These are phyloP conservation scores for Galerucella calmariensis DNA, from an alignment of 2,888 invertebrate genomes.

Conservation along the genomic window DNA sequence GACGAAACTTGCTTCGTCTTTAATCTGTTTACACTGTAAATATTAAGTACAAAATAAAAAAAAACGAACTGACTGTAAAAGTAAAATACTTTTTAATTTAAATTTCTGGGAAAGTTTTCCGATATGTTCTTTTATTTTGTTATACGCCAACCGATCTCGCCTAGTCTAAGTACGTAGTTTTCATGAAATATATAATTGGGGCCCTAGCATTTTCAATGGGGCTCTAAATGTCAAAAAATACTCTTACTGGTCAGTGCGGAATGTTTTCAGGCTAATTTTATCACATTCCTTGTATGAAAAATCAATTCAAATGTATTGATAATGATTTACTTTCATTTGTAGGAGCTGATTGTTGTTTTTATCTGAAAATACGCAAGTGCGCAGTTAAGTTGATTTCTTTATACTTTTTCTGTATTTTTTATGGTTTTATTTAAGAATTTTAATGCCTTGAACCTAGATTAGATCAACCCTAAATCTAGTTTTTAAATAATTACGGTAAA, in stretches of 20 bases:
- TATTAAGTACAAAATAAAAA: not conserved
- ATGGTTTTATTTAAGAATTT: no score
- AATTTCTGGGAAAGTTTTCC: not conserved
- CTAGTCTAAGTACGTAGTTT: conserved; percentile 23
- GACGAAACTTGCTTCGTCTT: no score
- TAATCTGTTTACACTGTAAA: not conserved
- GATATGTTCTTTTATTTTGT: conserved; percentile 21
- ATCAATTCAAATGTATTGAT: not conserved
- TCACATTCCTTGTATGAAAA: conserved; percentile 15
- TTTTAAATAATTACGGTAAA: no score
- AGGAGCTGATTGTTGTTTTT: no score
- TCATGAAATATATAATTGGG: conserved; percentile 31
- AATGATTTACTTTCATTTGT: no score
- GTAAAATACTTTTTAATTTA: not conserved
- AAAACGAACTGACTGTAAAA: not conserved
- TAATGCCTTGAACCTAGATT: no score
- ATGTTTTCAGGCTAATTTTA: conserved; percentile 31
- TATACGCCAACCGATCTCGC: conserved; percentile 24
- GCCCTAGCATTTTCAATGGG: conserved; percentile 37
- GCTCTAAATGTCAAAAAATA: conserved; percentile 40
- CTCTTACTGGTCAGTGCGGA: conserved; percentile 31
- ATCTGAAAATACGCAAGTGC: no score
- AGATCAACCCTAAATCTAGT: no score
- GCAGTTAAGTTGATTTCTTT: no score
- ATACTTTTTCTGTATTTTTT: no score